Conservation (phyloP, 2,888 invertebrate genomes). For the Colostygia pectinataria region DNA sequence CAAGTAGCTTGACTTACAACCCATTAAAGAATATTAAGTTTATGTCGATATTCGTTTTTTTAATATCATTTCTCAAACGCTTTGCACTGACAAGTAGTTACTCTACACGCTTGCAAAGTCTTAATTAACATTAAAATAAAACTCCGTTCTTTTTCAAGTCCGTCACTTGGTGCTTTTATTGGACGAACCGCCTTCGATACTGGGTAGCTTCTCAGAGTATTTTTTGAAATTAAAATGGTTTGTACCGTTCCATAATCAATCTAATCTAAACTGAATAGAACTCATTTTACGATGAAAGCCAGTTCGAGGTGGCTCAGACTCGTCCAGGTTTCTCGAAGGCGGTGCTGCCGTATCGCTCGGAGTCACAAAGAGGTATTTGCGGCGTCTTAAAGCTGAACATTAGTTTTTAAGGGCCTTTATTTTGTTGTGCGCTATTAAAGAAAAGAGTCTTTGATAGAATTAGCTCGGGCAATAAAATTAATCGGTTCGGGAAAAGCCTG, state of each 20-base stretch:
- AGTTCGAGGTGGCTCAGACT: background rate
- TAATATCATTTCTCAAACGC: too few relatives aligned
- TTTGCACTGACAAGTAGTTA: too few relatives aligned
- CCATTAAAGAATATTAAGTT: too few relatives aligned
- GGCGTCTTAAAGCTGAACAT: constrained; percentile 78
- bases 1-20: too few relatives aligned
- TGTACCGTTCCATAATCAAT: background rate
- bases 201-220: too few relatives aligned
- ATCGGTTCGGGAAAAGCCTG: constrained; percentile 56
- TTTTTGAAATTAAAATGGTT: background rate
- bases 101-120: too few relatives aligned
- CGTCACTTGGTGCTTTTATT: too few relatives aligned
- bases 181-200: too few relatives aligned
- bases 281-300: background rate
- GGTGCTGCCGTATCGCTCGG: constrained; percentile 61
- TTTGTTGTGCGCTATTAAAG: constrained; percentile 78
- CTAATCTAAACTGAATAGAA: background rate
- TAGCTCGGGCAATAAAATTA: constrained; percentile 76
- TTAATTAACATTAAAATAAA: too few relatives aligned
- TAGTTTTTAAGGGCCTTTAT: constrained; percentile 82
- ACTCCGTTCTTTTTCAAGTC: too few relatives aligned
- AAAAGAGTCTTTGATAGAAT: constrained; percentile 77
- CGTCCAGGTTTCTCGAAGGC: constrained; percentile 39
- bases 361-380: constrained; percentile 82
- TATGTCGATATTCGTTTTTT: too few relatives aligned